phyloP scores from a whole-genome alignment of 2,113 vertebrate genomes.

The Tauraco erythrolophus region DNA sequence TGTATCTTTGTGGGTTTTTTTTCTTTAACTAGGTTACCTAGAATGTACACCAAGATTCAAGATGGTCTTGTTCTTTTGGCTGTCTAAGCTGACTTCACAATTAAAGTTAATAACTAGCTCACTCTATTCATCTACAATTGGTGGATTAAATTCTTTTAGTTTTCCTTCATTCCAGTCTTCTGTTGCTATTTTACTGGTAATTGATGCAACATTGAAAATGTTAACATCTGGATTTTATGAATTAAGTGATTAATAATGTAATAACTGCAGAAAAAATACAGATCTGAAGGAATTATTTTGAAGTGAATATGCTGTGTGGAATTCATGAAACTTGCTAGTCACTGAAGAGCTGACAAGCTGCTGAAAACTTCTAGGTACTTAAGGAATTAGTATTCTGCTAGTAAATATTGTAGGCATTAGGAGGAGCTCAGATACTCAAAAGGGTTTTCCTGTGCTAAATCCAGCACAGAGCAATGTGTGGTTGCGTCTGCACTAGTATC shows the following conservation, averaged over 20 bases:
- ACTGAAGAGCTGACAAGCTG: neutral
- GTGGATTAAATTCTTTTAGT: neutral
- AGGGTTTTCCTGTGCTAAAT: neutral
- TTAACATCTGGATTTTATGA: neutral
- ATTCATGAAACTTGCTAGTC: neutral
- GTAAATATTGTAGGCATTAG: neutral
- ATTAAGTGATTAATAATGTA: neutral
- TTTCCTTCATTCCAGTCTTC: neutral
- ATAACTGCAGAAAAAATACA: neutral
- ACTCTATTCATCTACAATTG: neutral
- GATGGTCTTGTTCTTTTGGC: neutral
- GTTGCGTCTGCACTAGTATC: neutral
- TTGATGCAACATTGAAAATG: neutral
- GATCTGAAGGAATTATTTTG: neutral
- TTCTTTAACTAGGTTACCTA: neutral
- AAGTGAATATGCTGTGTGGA: neutral
- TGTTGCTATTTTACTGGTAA: neutral
- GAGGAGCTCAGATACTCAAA: neutral
- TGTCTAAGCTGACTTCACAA: neutral
- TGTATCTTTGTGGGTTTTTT: neutral
- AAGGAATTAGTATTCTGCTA: neutral
- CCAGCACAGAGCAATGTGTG: neutral
- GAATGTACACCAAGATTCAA: neutral
- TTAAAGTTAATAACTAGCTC: neutral
- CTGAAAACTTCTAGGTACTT: neutral